A percentile compares a stretch with the other conserved stretches of the same genome.
Conservation (phyloP, 2,113 vertebrate genomes). For the Lynx canadensis region DNA sequence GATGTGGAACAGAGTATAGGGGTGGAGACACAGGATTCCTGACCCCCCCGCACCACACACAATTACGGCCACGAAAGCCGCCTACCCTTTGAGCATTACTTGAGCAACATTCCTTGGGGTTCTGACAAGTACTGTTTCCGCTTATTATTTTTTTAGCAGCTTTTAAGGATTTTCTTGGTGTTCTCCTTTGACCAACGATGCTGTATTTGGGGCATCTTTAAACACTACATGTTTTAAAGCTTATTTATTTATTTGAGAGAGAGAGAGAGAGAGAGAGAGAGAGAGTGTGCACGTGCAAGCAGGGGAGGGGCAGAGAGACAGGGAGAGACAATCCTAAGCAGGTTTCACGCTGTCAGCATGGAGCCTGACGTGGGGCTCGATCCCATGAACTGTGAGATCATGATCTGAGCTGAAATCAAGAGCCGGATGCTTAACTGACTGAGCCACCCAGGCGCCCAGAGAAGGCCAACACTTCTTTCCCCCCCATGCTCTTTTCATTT, state of each 20-base stretch:
- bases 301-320: too few relatives aligned
- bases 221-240: neutral
- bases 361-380: too few relatives aligned
- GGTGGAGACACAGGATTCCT: neutral
- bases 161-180: neutral
- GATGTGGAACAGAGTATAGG: neutral
- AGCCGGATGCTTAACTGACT: too few relatives aligned
- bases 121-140: neutral
- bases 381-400: too few relatives aligned
- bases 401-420: too few relatives aligned
- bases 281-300: too few relatives aligned
- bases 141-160: neutral
- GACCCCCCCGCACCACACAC: rapidly evolving
- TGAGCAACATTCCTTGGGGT: neutral
- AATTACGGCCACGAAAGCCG: neutral
- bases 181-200: neutral
- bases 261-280: too few relatives aligned
- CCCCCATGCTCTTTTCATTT: neutral
- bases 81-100: neutral
- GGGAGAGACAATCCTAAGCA: too few relatives aligned
- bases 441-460: too few relatives aligned
- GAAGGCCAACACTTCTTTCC: neutral
- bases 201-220: neutral
- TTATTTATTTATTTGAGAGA: too few relatives aligned
- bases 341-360: too few relatives aligned